Evolutionary conservation across 1,140 invertebrate genomes (phyloP), one percentile per base, ranked within the genome.

Genomic region (Daktulosphaira vitifoliae): DNA sequence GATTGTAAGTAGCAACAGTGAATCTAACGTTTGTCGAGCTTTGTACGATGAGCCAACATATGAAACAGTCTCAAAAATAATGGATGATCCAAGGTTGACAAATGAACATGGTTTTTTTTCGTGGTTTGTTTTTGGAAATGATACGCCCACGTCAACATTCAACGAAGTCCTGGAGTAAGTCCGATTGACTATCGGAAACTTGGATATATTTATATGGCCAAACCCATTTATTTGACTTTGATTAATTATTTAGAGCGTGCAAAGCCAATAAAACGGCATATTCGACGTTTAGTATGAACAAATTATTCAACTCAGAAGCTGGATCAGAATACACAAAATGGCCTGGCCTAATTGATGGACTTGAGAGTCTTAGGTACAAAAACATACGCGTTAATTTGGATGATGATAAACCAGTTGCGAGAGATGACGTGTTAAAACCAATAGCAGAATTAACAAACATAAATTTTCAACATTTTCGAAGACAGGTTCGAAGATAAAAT

Each of bases 201-300:
- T 33, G 29, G 5, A 33, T 33, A 11, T 33, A 11, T 33, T 33
- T 33, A 33, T 33, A 33, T 11, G 5, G 11, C 29, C 11, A 33
- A 33, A 33, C 29, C 29, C n/a, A n/a, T n/a, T n/a, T n/a, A 33
- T 33, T 33, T 11, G 29, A 11, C 29, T 5, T 5, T 33, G 29
- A 33, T 33, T 33, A 33, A 42, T 29, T n/a, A 11, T 44, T 26
- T 70, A 88, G 85, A 70, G 82, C 83, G 69, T 88, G 86, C 72
- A 78, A 83, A 73, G 74, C 80, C 69, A 84, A 87, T 71, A 78
- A 81, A 68, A 77, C 85, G 66, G 80, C 81, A 33, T 88, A 87
- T 77, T 75, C 79, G 48, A 81, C 84, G n/a, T 86, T 88, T 72
- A 80, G 83, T 72, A 74, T 89, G 66, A 79, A 84, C 68, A 80